phyloP scores from a whole-genome alignment of 1,140 invertebrate genomes.

The Chlorops oryzae region DNA sequence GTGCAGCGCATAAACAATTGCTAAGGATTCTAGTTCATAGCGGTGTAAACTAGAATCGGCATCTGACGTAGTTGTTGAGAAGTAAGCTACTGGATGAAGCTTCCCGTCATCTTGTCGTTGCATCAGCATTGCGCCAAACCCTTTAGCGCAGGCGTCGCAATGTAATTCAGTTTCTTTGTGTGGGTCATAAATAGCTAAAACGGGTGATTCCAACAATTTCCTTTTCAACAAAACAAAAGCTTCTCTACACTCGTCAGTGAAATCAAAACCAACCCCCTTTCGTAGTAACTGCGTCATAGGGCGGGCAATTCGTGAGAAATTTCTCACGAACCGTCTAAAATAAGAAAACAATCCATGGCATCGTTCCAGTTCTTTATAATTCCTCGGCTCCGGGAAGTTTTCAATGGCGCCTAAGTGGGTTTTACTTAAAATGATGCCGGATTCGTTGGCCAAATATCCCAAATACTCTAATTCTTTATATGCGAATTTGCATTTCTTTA shows the following conservation, averaged over 20 bases:
- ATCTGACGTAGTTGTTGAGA: slow-evolving; percentile 35
- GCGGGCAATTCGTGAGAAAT: slow-evolving; percentile 26
- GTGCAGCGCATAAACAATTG: slow-evolving; percentile 44
- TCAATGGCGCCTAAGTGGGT: not conserved
- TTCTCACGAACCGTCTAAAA: slow-evolving; percentile 18
- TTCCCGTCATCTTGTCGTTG: slow-evolving; percentile 17
- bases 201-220: slow-evolving; percentile 14
- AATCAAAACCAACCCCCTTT: slow-evolving; percentile 23
- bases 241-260: slow-evolving; percentile 5
- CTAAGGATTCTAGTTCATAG: slow-evolving; percentile 48
- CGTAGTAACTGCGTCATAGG: slow-evolving; percentile 23
- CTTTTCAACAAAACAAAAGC: not conserved
- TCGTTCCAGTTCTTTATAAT: not conserved
- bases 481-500: slow-evolving; percentile 16
- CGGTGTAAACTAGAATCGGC: slow-evolving; percentile 44
- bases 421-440: slow-evolving; percentile 16
- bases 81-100: slow-evolving; percentile 9
- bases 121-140: slow-evolving; percentile 23
- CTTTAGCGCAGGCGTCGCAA: slow-evolving; percentile 19
- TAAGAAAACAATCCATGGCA: not conserved
- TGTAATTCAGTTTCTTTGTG: slow-evolving; percentile 23
- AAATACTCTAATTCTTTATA: slow-evolving; percentile 18
- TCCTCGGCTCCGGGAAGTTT: not conserved
- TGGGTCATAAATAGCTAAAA: slow-evolving; percentile 18
- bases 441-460: slow-evolving; percentile 19